Evolutionary conservation across 2,113 vertebrate genomes (phyloP).

Genomic region (Pachypanchax playfairii): DNA sequence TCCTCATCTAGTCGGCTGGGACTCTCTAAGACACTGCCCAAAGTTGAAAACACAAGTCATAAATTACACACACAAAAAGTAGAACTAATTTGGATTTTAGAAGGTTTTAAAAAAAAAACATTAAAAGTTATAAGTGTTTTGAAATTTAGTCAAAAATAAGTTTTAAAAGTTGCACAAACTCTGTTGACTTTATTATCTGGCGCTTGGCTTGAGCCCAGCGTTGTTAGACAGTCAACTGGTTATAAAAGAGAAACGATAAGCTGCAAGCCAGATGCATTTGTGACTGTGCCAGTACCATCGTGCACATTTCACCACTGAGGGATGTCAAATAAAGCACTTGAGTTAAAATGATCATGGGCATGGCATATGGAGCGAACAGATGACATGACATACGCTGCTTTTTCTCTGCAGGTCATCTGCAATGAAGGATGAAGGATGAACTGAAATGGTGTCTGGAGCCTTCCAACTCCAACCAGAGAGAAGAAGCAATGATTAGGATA

Average conservation of each 20-base stretch:
- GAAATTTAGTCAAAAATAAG: not conserved
- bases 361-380: constrained; percentile 66
- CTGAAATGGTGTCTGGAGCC: constrained; percentile 21
- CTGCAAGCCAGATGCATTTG: constrained; percentile 44
- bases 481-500: constrained; percentile 48
- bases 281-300: constrained; percentile 23
- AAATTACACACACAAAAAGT: constrained; percentile 24
- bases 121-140: too few species aligned
- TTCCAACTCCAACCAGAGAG: constrained; percentile 34
- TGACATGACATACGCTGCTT: constrained; percentile 62
- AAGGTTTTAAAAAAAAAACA: too few species aligned
- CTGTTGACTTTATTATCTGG: constrained; percentile 32
- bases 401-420: constrained; percentile 32
- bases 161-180: not conserved
- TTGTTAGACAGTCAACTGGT: constrained; percentile 38
- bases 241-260: constrained; percentile 27
- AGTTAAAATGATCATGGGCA: constrained; percentile 46
- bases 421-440: constrained; percentile 50
- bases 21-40: constrained; percentile 88
- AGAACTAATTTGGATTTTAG: constrained; percentile 9
- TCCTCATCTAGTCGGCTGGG: constrained; percentile 93
- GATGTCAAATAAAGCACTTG: constrained; percentile 47
- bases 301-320: constrained; percentile 32
- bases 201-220: constrained; percentile 23
- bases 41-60: constrained; percentile 47